Percentiles rank a stretch among this genome's conserved stretches.
These are phyloP conservation scores for Labeo calbasu DNA, from an alignment of 2,797 vertebrate species.

Conservation along the genomic window DNA sequence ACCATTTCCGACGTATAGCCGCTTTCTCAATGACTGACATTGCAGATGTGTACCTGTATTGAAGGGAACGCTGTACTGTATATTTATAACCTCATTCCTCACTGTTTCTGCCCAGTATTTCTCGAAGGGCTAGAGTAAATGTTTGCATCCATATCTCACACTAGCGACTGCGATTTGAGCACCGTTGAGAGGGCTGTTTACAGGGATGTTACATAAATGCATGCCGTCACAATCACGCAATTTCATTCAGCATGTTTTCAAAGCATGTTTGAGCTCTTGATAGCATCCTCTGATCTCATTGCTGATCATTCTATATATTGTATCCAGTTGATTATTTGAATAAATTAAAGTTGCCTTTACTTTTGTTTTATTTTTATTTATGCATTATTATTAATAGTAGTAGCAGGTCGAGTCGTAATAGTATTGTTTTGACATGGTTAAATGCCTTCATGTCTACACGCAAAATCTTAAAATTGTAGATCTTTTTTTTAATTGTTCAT, in stretches of 20 bases:
- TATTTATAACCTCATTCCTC: slow-evolving; percentile 66
- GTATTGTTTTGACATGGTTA: neutral
- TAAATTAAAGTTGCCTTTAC: slow-evolving; percentile 78
- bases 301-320: slow-evolving; percentile 71
- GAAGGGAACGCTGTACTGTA: slow-evolving; percentile 62
- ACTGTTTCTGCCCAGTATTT: slow-evolving; percentile 56
- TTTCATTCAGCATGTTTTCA: slow-evolving; percentile 57
- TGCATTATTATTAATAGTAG: neutral
- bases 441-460: neutral
- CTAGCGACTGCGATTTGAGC: slow-evolving; percentile 60
- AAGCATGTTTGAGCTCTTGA: slow-evolving; percentile 70
- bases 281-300: slow-evolving; percentile 60
- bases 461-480: neutral
- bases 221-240: slow-evolving; percentile 73
- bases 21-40: slow-evolving; percentile 15
- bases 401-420: neutral
- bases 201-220: slow-evolving; percentile 67
- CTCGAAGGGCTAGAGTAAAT: slow-evolving; percentile 61
- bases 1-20: neutral
- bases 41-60: slow-evolving; percentile 19
- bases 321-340: slow-evolving; percentile 79
- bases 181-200: slow-evolving; percentile 63
- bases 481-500: no score
- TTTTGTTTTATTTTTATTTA: slow-evolving; percentile 24
- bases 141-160: slow-evolving; percentile 60